Base-by-base conservation (phyloP, 1,140 invertebrate species). In the Epicauta chinensis region DNA sequence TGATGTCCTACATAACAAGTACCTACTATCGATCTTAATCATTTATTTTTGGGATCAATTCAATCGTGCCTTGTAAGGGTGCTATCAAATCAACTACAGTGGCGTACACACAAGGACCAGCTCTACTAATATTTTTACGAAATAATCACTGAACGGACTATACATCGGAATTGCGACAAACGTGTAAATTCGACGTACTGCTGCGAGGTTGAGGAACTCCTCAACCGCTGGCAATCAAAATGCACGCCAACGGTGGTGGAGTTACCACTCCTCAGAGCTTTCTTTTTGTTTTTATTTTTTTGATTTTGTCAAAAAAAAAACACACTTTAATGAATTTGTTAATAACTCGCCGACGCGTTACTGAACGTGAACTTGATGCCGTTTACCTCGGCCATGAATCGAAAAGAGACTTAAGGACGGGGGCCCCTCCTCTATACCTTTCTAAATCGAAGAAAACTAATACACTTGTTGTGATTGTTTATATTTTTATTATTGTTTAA, bases 241-340 rank as follows among this genome's bases (percentile, higher is more conserved):
- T 50, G 54, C 51, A 70, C 64, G 69, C 69, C 69, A 71, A 71
- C 69, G 69, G 69, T 71, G 69, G 69, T 71, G 69, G 67, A 71
- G 69, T 71, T 71, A 71, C 69, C 69, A 71, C 56, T 67, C 65
- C 67, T 70, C 68, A 63, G 56, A 59, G 57, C 59, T 23, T n/a
- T n/a, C n/a, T n/a, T n/a, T n/a, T n/a, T n/a, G n/a, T n/a, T n/a
- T n/a, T n/a, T n/a, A n/a, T n/a, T n/a, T n/a, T n/a, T n/a, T n/a
- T n/a, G n/a, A n/a, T n/a, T n/a, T n/a, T n/a, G n/a, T n/a, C n/a
- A n/a, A n/a, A n/a, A n/a, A n/a, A n/a, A n/a, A n/a, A n/a, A n/a
- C n/a, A n/a, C n/a, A n/a, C 7, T 1, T 23, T 23, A 23, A 23
- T 23, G 23, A n/a, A n/a, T n/a, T n/a, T n/a, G n/a, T n/a, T n/a